Conservation (phyloP, 2,113 vertebrate species). For the Tricholaema leucomelas region DNA sequence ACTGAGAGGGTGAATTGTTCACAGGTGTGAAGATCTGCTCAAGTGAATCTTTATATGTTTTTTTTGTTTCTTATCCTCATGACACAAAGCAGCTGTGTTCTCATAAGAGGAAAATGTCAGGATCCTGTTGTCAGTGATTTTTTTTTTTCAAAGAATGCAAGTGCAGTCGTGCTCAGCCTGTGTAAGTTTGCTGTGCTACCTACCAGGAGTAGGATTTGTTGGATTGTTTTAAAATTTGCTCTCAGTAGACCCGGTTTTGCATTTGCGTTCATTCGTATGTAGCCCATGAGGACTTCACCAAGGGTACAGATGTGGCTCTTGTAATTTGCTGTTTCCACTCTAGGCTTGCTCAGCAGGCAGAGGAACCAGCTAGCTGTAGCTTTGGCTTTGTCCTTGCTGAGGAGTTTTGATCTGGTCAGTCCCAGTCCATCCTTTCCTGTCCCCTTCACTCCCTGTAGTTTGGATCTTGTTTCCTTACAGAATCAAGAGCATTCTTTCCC, state of each 20-base stretch:
- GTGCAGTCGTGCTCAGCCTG: neutral
- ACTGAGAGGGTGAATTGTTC: neutral
- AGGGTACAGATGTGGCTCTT: neutral
- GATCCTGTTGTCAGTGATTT: neutral
- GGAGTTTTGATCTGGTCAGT: neutral
- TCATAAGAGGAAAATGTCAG: neutral
- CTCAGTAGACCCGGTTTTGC: neutral
- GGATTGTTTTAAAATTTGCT: neutral
- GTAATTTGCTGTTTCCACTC: neutral
- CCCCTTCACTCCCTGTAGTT: neutral
- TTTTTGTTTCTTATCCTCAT: neutral
- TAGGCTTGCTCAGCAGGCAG: neutral
- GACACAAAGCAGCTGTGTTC: neutral
- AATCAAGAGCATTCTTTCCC: neutral
- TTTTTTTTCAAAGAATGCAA: neutral
- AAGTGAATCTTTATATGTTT: neutral
- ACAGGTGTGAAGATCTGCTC: neutral
- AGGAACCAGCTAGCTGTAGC: neutral
- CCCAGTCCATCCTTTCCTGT: neutral
- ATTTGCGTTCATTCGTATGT: neutral
- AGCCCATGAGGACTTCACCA: neutral
- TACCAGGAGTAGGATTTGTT: neutral
- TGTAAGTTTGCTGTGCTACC: neutral
- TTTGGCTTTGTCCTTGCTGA: neutral
- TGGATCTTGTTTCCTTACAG: neutral